Evolutionary conservation across 1,140 invertebrate species (phyloP), one percentile per base, ranked within the genome.

Genomic region (Manduca sexta): DNA sequence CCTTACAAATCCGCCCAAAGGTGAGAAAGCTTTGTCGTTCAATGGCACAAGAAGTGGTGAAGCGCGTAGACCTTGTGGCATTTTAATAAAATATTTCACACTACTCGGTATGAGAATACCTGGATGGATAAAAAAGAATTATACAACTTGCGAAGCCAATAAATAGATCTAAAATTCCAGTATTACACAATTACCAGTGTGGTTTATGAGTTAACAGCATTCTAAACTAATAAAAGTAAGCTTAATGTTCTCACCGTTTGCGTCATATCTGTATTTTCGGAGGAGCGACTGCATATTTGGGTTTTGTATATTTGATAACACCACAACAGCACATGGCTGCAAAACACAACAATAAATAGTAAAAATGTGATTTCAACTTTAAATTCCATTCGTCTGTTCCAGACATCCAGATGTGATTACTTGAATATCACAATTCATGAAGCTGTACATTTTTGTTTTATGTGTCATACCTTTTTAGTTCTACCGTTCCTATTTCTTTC

Each of bases 1-100:
- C 81, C 78, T 76, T 17, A 84, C 74, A 47, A 79, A 84, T 45
- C 81, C 76, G 35, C 81, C 81, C 13, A 74, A 52, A 16, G 78
- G 75, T 18, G 78, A 74, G 54, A 81, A 79, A 6, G 81, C 69
- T 52, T 72, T 73, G 33, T 81, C 75, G 29, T 77, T 81, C 18
- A 84, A 55, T 17, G 78, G 78, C 33, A 82, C 63, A 4, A 82
- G 40, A 29, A 74, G 2, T 7, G 78, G 69, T 6, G 63, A 53
- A 0, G 64, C 46, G 2, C 54, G 53, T 6, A 65, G 16, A 3
- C 67, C 73, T 56, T 76, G 64, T 1, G 74, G 77, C 38, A 79
- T 34, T 35, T 84, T 84, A 11, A 81, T 69, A 37, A 71, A 84
- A 45, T 84, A 84, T 49, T 76, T 73, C 13, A 84, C 81, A 38